phyloP scores from a whole-genome alignment of 2,113 vertebrate genomes.

The Dermatemys mawii region DNA sequence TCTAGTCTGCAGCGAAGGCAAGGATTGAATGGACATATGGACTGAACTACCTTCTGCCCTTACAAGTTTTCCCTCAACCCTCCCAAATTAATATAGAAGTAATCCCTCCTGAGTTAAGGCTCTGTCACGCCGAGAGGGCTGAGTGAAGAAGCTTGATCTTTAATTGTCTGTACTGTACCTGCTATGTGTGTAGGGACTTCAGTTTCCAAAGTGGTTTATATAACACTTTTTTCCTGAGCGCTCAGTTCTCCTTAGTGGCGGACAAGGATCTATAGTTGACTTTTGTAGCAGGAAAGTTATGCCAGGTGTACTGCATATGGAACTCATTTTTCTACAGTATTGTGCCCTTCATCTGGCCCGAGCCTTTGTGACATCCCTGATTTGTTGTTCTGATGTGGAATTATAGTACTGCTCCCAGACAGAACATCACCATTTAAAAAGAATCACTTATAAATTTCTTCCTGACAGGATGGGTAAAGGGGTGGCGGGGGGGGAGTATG shows the following conservation, averaged over 20 bases:
- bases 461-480: fast-evolving
- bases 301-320: background rate
- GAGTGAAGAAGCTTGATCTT: background rate
- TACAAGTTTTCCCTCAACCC: background rate
- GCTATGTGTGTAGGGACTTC: background rate
- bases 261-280: background rate
- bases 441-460: background rate
- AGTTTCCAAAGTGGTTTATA: background rate
- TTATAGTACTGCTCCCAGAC: background rate
- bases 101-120: background rate
- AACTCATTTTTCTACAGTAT: background rate
- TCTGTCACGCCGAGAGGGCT: background rate
- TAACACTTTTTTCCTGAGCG: background rate
- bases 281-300: background rate
- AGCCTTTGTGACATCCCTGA: background rate
- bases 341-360: background rate
- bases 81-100: background rate
- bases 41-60: background rate
- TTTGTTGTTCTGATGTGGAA: background rate
- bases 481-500: background rate
- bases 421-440: background rate
- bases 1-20: background rate
- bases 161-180: background rate
- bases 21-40: background rate
- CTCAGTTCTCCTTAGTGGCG: background rate